These are phyloP conservation scores for Ahaetulla prasina DNA, from an alignment of 2,113 vertebrate species.

Conservation along the genomic window DNA sequence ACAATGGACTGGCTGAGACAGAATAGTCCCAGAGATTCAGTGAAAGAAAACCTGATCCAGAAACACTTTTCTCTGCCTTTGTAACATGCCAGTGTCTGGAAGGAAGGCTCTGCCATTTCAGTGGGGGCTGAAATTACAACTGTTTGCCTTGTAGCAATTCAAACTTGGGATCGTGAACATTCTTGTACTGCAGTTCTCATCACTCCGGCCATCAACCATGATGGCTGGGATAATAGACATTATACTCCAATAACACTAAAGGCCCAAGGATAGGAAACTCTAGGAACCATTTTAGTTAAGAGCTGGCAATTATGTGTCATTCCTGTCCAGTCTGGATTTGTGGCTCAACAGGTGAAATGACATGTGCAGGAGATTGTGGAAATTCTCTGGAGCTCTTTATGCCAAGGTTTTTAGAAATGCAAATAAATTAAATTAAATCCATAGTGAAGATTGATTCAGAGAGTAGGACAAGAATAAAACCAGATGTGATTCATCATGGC, in stretches of 20 bases:
- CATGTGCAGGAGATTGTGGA: not conserved
- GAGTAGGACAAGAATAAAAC: not conserved
- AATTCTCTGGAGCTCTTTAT: not conserved
- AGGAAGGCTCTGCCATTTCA: not conserved
- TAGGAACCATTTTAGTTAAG: too few relatives aligned
- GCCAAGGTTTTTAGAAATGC: not conserved
- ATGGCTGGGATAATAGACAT: too few relatives aligned
- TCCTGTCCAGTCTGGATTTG: not conserved
- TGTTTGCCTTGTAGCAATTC: not conserved
- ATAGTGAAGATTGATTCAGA: not conserved
- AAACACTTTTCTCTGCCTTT: not conserved
- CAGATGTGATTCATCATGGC: not conserved
- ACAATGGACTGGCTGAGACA: not conserved
- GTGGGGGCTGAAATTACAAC: not conserved
- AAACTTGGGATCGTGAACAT: not conserved
- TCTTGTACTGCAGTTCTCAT: not conserved
- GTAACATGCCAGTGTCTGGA: not conserved
- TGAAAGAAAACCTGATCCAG: not conserved
- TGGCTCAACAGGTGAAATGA: not conserved
- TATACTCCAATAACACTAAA: not conserved
- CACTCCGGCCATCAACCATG: not conserved
- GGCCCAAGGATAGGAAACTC: not conserved
- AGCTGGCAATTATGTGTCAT: not conserved
- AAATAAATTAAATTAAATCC: not conserved
- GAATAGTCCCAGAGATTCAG: not conserved